Evolutionary conservation across 1,140 invertebrate genomes (phyloP).

Genomic region (Drosophila eugracilis): DNA sequence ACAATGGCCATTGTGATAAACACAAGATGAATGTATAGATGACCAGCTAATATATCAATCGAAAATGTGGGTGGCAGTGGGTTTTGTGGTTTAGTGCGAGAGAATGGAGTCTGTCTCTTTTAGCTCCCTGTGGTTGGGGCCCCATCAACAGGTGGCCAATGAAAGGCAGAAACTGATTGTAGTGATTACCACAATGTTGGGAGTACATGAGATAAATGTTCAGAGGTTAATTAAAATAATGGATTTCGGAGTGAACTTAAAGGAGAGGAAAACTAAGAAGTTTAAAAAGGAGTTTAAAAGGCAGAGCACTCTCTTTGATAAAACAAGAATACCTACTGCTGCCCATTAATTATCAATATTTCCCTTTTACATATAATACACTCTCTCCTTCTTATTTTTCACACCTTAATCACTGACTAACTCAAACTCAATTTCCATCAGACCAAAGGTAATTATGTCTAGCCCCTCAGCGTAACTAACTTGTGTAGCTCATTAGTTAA

Average conservation of each 20-base stretch:
- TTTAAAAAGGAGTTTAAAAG: no score
- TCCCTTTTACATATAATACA: no score
- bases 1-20: slow-evolving; percentile 25
- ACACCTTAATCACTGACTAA: slow-evolving; percentile 10
- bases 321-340: no score
- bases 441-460: slow-evolving; percentile 19
- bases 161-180: slow-evolving; percentile 4
- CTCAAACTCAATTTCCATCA: neutral
- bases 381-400: no score
- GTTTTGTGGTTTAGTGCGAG: slow-evolving; percentile 10
- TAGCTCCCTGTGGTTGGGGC: slow-evolving; percentile 17
- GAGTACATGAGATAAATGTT: neutral
- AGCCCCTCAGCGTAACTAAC: slow-evolving; percentile 15
- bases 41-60: slow-evolving; percentile 51
- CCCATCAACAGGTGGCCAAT: slow-evolving; percentile 28
- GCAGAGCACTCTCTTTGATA: no score
- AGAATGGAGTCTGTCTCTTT: neutral
- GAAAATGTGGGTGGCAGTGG: slow-evolving; percentile 14
- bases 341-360: no score
- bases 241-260: neutral
- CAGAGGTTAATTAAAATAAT: neutral
- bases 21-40: slow-evolving; percentile 31
- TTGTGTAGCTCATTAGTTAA: slow-evolving; percentile 50
- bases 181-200: neutral
- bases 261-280: no score